Base-by-base conservation (phyloP, 1,140 invertebrate species). In the Spodoptera frugiperda region DNA sequence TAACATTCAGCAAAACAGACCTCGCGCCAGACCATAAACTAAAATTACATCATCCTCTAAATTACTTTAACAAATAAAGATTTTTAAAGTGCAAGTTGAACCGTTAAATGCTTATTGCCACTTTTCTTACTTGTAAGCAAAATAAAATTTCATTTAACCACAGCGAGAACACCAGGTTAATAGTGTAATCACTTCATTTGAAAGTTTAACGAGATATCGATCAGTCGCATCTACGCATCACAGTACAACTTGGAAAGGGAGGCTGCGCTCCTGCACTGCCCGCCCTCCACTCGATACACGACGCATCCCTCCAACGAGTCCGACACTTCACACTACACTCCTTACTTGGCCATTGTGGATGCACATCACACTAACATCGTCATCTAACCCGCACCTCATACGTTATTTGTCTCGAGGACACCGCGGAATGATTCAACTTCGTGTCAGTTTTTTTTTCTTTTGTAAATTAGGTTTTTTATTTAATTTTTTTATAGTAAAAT, bases 101-200 rank as follows among this genome's bases (percentile, higher is more conserved):
- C 79, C 49, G 80, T 80, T 87, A 87, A 87, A 87, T 87, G 83
- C 83, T 81, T 71, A 81, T 65, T 82, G 73, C 61, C 70, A 77
- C 75, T 65, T 84, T 78, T 63, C 30, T 44, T 77, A 71, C 74
- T 78, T 77, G 78, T 61, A 71, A 82, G 77, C 67, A 77, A 80
- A 80, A 81, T 75, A 75, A 68, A 77, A 67, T 85, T 46, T 39
- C 57, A 19, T 82, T 70, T 9, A 84, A 82, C 82, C 80, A 84
- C 80, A 83, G 80, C 80, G 80, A 81, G 63, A 77, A 82, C 84
- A 76, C 80, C 72, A 44, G 48, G 39, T 63, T 39, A 49, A 44
- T 12, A 78, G 57, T 53, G 70, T 67, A 44, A 59, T 54, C 53
- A 57, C 63, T 68, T 76, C 67, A 76, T 61, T 21, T 55, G 17